phyloP scores from a whole-genome alignment of 2,113 vertebrate genomes.

The Muntiacus reevesi region DNA sequence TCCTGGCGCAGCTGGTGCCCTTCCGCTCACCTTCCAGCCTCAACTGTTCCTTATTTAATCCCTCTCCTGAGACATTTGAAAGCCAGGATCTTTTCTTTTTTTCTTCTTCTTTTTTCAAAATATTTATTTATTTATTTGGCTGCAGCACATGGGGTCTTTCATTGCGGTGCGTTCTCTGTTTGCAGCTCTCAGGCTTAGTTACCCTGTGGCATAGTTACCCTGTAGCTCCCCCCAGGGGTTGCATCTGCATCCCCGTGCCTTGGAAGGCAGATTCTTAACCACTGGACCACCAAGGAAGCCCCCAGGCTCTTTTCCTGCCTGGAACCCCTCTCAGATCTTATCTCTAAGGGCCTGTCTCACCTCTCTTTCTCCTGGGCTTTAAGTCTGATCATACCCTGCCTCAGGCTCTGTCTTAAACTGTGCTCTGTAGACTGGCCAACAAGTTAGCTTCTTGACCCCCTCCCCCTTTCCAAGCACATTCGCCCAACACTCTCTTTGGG shows the following conservation, averaged over 20 bases:
- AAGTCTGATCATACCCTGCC: neutral
- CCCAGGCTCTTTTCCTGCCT: neutral
- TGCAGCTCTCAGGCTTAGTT: neutral
- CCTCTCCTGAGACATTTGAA: neutral
- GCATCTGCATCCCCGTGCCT: neutral
- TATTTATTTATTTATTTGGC: neutral
- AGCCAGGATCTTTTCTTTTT: neutral
- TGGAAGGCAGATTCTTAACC: neutral
- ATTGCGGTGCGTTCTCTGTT: neutral
- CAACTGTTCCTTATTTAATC: neutral
- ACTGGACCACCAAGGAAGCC: neutral
- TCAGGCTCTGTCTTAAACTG: neutral
- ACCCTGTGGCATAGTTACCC: neutral
- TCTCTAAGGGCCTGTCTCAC: neutral
- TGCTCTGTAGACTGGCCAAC: neutral
- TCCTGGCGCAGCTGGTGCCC: rapidly evolving
- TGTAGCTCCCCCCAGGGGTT: neutral
- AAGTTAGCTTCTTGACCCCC: neutral
- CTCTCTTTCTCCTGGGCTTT: neutral
- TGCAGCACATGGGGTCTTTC: neutral
- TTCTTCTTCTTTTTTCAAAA: neutral
- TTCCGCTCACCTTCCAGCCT: neutral
- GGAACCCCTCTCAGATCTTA: neutral
- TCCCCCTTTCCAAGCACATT: rapidly evolving
- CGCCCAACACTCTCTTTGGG: neutral